Conservation (phyloP, 1,140 invertebrate genomes). For the Marisa cornuarietis region DNA sequence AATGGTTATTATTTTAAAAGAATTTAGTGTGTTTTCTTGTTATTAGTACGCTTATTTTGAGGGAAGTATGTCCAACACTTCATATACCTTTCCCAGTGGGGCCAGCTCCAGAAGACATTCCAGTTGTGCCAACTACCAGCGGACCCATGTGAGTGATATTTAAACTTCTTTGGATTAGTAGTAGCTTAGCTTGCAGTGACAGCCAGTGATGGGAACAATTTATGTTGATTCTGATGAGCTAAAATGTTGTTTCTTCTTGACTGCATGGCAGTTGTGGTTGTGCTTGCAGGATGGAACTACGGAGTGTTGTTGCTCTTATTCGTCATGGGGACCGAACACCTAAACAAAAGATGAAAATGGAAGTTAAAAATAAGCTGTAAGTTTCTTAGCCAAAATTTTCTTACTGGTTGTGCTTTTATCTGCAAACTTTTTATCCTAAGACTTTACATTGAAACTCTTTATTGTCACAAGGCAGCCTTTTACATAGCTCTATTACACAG, state of each 20-base stretch:
- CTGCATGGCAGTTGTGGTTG: background rate
- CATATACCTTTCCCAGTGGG: constrained; percentile 97
- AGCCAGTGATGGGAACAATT: too few relatives aligned
- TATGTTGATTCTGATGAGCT: too few relatives aligned
- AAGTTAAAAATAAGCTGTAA: constrained; percentile 97
- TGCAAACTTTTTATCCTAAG: too few relatives aligned
- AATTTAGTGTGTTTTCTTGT: constrained; percentile 2
- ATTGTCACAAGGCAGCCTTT: too few relatives aligned
- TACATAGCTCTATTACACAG: too few relatives aligned
- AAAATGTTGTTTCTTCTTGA: too few relatives aligned
- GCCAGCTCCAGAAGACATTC: constrained; percentile 97
- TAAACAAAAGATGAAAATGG: constrained; percentile 99
- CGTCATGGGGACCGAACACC: constrained; percentile 98
- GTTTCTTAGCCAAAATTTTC: constrained; percentile 42
- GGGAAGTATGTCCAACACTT: constrained; percentile 91
- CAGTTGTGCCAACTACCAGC: constrained; percentile 98
- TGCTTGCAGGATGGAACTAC: constrained; percentile 84
- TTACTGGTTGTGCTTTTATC: too few relatives aligned
- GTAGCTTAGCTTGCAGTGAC: too few relatives aligned
- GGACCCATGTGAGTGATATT: constrained; percentile 86
- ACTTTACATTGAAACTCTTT: too few relatives aligned
- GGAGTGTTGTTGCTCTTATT: constrained; percentile 98
- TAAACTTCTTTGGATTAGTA: background rate
- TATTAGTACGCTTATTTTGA: constrained; percentile 83
- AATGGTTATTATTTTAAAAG: too few relatives aligned